Conservation (phyloP, 2,797 vertebrate genomes). For the Aratinga solstitialis region DNA sequence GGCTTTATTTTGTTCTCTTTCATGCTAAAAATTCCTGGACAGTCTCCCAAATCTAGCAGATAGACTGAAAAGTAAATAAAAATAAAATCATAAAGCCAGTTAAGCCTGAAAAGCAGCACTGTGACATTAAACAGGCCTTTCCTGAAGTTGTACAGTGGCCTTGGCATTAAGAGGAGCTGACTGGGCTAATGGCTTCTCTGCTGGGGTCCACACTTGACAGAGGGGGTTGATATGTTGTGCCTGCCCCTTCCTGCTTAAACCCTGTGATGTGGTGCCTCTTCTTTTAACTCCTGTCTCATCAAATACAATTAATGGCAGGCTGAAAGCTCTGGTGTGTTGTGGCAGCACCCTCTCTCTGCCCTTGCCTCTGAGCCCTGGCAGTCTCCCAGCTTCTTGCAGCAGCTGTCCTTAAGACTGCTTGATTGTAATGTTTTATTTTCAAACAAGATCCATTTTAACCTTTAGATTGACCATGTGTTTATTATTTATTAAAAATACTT, state of each 20-base stretch:
- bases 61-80: not conserved
- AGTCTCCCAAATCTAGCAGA: not conserved
- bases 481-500: not conserved
- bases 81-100: not conserved
- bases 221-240: not conserved
- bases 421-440: not conserved
- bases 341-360: too few species aligned
- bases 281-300: not conserved
- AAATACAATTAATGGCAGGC: not conserved
- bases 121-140: not conserved
- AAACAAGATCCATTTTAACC: not conserved
- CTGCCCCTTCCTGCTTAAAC: not conserved
- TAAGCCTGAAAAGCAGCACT: not conserved
- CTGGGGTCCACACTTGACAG: fast-evolving
- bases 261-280: not conserved
- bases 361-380: not conserved
- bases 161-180: not conserved
- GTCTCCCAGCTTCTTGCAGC: not conserved
- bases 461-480: not conserved
- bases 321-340: not conserved
- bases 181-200: not conserved
- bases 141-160: not conserved
- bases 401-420: not conserved
- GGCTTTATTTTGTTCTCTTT: not conserved
- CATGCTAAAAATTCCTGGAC: not conserved